phyloP scores from a whole-genome alignment of 2,113 vertebrate genomes.

The Brachypodius melanocephalos region DNA sequence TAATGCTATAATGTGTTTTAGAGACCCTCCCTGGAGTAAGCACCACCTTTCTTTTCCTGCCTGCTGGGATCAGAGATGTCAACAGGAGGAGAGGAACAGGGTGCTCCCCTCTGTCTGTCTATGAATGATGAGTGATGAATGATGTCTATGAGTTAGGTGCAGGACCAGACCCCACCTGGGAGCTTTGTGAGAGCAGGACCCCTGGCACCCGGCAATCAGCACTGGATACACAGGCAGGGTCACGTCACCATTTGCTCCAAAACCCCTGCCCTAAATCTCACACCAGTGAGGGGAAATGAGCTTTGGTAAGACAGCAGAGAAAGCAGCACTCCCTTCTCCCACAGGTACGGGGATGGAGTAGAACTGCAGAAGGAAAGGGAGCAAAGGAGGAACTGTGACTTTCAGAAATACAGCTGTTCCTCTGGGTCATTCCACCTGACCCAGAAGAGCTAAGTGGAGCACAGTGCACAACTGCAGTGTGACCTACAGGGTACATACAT shows the following conservation, averaged over 20 bases:
- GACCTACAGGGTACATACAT: not conserved
- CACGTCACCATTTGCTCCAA: not conserved
- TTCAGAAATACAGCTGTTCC: not conserved
- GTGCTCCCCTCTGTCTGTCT: not conserved
- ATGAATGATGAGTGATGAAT: too few species aligned
- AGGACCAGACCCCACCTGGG: accelerated
- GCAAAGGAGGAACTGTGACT: not conserved
- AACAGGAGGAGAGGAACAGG: not conserved
- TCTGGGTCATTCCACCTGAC: not conserved
- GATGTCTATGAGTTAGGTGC: not conserved
- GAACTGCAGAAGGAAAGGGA: not conserved
- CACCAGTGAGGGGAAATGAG: not conserved
- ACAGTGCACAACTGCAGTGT: not conserved
- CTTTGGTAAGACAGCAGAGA: not conserved
- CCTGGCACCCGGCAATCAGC: not conserved
- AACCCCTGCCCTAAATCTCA: accelerated
- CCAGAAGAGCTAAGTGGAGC: not conserved
- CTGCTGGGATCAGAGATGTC: not conserved
- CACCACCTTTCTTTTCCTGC: not conserved
- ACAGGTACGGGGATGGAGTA: accelerated
- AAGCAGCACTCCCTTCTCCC: not conserved
- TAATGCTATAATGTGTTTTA: not conserved
- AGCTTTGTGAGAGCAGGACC: not conserved
- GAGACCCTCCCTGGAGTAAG: not conserved
- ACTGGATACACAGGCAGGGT: not conserved